Evolutionary conservation across 2,797 vertebrate genomes (phyloP).

Genomic region (Clarias platycephalus): DNA sequence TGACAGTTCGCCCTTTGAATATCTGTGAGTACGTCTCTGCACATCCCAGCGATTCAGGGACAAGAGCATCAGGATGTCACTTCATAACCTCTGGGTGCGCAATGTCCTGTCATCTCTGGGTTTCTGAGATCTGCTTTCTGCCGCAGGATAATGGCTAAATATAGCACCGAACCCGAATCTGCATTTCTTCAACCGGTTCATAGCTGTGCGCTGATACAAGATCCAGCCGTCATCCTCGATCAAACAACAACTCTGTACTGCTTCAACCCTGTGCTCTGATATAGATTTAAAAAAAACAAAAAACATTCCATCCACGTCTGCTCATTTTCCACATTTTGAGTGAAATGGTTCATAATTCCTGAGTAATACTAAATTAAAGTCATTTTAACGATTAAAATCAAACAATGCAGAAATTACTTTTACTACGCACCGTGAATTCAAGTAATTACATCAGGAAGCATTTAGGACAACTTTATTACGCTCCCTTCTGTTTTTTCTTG

Average conservation of each 20-base stretch:
- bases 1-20: constrained; percentile 41
- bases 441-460: neutral
- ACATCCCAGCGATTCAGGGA: constrained; percentile 65
- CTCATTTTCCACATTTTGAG: neutral
- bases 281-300: constrained; percentile 52
- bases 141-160: constrained; percentile 73
- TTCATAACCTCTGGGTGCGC: constrained; percentile 76
- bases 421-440: neutral
- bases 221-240: neutral
- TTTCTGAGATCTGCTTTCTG: constrained; percentile 73
- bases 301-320: constrained; percentile 29
- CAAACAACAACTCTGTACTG: neutral
- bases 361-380: constrained; percentile 70
- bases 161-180: constrained; percentile 74
- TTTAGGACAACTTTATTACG: neutral
- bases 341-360: constrained; percentile 55
- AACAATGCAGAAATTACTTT: constrained; percentile 51
- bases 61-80: constrained; percentile 75
- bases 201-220: neutral
- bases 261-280: constrained; percentile 5
- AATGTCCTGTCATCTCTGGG: constrained; percentile 77
- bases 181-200: constrained; percentile 62
- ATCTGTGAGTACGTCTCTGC: constrained; percentile 21
- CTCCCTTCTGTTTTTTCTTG: neutral
- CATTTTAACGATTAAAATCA: constrained; percentile 63